Conservation (phyloP, 92 coral and sea anemone species). For the Blastomussa wellsi region DNA sequence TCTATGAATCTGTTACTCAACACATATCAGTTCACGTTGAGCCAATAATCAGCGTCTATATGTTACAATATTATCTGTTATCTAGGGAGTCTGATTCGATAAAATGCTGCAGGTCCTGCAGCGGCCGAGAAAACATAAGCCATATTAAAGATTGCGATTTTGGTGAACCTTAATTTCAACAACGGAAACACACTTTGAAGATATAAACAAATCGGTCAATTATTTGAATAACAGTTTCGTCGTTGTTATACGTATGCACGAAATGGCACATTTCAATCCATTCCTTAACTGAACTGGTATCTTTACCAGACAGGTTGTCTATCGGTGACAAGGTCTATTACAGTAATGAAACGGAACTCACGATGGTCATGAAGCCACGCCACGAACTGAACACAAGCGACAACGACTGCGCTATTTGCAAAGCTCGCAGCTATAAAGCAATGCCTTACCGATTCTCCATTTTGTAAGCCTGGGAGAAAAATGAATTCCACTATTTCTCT, state of each 20-base stretch:
- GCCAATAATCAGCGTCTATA: neutral
- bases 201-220: neutral
- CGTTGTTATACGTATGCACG: neutral
- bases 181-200: slow-evolving; percentile 6
- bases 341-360: neutral
- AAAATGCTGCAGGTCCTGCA: too few relatives aligned
- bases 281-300: neutral
- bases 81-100: neutral
- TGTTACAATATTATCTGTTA: neutral
- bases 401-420: neutral
- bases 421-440: neutral
- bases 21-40: slow-evolving; percentile 5
- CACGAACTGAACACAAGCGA: neutral
- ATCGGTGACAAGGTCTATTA: neutral
- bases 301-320: neutral
- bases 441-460: slow-evolving; percentile 34
- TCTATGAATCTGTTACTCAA: too few relatives aligned
- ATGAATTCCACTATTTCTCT: neutral
- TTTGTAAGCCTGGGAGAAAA: neutral
- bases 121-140: neutral
- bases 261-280: neutral
- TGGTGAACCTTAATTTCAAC: slow-evolving; percentile 13
- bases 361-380: neutral
- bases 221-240: neutral
- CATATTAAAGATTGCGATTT: neutral